Evolutionary conservation across 64 coral and sea anemone genomes (phyloP), one percentile per base, ranked within the genome.

Genomic region (Stichodactyla mertensii): DNA sequence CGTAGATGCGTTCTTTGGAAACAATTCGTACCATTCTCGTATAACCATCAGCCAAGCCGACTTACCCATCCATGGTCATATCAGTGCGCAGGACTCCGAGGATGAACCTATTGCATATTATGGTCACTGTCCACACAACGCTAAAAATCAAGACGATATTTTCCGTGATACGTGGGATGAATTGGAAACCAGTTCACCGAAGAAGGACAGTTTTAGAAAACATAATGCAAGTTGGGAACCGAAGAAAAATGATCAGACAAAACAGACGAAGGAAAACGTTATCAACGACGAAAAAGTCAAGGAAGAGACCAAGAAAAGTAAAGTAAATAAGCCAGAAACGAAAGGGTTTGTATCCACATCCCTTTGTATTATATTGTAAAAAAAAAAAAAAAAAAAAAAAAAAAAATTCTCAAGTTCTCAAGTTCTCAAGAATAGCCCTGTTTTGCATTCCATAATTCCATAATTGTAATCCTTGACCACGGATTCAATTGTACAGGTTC

Each of bases 81-180:
- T 85, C 55, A 62, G 24, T 58, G 83, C 83, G 24, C 83, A 55
- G 14, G 83, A 85, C 60, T 58, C 53, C 23, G 83, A 77, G 52
- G 90, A 58, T 7, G 23, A 77, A 57, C 89, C 89, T 58, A 84
- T 92, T 0, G 84, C 90, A 16, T 92, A 92, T 45, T 92, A 92
- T 53, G 90, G 90, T 1, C 90, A 92, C 67, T 86, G 86, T 57
- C 85, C 90, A 0, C 90, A 92, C 56, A 86, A 82, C 14, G 36
- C 89, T 52, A 60, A 85, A 22, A 78, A 20, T 36, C 13, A 54
- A 6, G 61, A 85, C 0, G 16, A 81, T 53, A 82, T 26, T 5
- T 19, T 62, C 16, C 69, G 19, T 55, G 84, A 85, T 26, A 55
- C 55, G 4, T 91, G 83, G 83, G 83, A 86, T 22, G 85, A 86